Percentiles rank a stretch among this genome's conserved stretches.
Conservation (phyloP, 2,888 invertebrate genomes). For the Piscicola geometra region DNA sequence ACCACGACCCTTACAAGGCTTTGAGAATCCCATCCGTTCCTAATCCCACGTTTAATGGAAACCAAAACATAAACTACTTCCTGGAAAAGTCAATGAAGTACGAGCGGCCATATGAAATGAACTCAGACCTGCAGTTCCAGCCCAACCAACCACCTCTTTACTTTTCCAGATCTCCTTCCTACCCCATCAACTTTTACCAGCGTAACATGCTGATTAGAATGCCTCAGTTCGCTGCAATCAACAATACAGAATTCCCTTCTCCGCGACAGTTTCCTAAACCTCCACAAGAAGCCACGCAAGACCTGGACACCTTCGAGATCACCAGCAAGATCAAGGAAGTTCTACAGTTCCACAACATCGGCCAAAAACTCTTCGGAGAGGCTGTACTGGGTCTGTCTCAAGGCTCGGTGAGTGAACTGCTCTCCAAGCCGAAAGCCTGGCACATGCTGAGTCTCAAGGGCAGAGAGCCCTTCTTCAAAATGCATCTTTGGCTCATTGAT, state of each 20-base stretch:
- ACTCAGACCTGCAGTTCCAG: not conserved
- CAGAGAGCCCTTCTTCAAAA: slow-evolving; percentile 65
- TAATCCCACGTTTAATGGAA: not conserved
- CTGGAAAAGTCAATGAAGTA: slow-evolving; percentile 31
- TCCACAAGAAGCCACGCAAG: slow-evolving; percentile 65
- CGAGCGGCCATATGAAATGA: slow-evolving; percentile 15
- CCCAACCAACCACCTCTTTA: slow-evolving; percentile 44
- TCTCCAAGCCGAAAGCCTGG: slow-evolving; percentile 98
- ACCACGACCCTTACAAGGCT: slow-evolving; percentile 21
- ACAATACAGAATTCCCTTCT: slow-evolving; percentile 20
- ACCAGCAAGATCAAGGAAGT: slow-evolving; percentile 96
- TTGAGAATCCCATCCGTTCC: slow-evolving; percentile 11
- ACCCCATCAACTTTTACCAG: slow-evolving; percentile 34
- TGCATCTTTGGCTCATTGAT: slow-evolving; percentile 89
- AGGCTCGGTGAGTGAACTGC: slow-evolving; percentile 84
- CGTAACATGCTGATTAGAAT: slow-evolving; percentile 16
- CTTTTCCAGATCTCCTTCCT: slow-evolving; percentile 36
- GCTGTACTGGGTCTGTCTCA: slow-evolving; percentile 92
- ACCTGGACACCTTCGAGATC: slow-evolving; percentile 89
- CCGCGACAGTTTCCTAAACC: slow-evolving; percentile 26
- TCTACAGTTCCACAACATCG: slow-evolving; percentile 89
- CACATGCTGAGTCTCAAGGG: slow-evolving; percentile 97
- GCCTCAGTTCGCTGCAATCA: slow-evolving; percentile 22
- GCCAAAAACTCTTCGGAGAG: slow-evolving; percentile 95
- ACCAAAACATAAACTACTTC: not conserved